Evolutionary conservation across 2,888 invertebrate genomes (phyloP), one percentile per base, ranked within the genome.

Genomic region (Lasioglossum malachurum): DNA sequence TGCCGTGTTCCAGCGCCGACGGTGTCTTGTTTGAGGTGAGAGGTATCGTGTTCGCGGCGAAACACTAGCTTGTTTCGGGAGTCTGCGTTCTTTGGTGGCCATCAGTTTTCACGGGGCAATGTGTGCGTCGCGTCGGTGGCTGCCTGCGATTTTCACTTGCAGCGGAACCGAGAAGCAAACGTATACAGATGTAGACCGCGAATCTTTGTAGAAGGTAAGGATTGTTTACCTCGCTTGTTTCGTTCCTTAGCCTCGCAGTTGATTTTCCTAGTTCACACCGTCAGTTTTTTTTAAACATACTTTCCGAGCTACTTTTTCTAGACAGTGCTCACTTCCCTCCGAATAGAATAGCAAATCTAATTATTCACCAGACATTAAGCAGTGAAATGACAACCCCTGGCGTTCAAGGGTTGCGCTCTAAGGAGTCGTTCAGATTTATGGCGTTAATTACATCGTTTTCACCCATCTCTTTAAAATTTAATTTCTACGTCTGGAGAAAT

Each of bases 11-110:
- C 57, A 57, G n/a, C n/a, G 57, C 12, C 53, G 8, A 10, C 49
- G 14, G 53, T 38, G 77, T 38, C 69, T 23, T n/a, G 38, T 64
- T 67, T 19, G 69, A 69, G 69, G 31, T 64, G 27, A 64, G 27
- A 27, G 69, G 69, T 35, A 69, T 69, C 69, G 23, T 71, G 38
- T 41, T 71, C 71, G 4, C 71, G 41, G n/a, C 41, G 71, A 71
- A 41, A 71, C 71, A 71, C 38, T n/a, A 38, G 71, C 38, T n/a
- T n/a, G 69, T 64, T 64, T 64, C 23, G 10, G 35, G 35, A 31
- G 35, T 31, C 35, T 19, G 19, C 19, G 69, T 69, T 69, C 69
- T 69, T 38, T 38, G 23, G 69, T 23, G 19, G 19, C 35, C 69
- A 1, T 23, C 19, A 10, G 35, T 38, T 38, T 38, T 69, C 69